Conservation (phyloP, 2,113 vertebrate genomes). For the Tympanuchus pallidicinctus region DNA sequence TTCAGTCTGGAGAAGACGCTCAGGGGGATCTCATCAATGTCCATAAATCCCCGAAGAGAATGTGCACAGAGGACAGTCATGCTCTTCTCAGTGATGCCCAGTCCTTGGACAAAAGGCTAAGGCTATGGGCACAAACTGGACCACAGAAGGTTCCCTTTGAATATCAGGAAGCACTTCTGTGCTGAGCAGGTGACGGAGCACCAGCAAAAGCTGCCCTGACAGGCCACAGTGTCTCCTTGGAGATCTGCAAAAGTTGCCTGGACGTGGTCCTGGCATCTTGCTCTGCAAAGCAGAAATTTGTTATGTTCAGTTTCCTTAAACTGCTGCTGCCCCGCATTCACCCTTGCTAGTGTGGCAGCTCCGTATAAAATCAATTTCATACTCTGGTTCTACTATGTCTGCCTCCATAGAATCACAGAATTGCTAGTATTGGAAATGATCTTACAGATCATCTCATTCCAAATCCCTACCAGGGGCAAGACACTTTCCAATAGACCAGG, state of each 20-base stretch:
- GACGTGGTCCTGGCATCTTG: background rate
- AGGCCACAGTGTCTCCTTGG: background rate
- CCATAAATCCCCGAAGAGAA: background rate
- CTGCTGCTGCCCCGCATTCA: background rate
- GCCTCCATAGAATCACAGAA: no score
- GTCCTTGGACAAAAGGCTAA: background rate
- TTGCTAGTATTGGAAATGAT: no score
- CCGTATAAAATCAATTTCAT: background rate
- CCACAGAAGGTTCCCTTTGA: background rate
- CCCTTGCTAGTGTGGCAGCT: fast-evolving
- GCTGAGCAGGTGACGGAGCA: background rate
- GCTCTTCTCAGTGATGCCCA: background rate
- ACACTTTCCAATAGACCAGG: no score
- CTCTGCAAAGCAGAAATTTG: background rate
- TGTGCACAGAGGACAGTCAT: background rate
- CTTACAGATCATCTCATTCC: no score
- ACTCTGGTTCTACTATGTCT: background rate
- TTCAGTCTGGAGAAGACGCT: background rate
- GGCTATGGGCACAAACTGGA: background rate
- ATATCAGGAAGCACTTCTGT: background rate
- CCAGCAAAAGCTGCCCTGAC: background rate
- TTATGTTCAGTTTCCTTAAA: background rate
- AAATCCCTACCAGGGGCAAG: no score
- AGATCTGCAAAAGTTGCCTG: background rate
- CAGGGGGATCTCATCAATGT: background rate